Evolutionary conservation across 1,140 invertebrate species (phyloP), one percentile per base, ranked within the genome.

Genomic region (Achroia grisella): DNA sequence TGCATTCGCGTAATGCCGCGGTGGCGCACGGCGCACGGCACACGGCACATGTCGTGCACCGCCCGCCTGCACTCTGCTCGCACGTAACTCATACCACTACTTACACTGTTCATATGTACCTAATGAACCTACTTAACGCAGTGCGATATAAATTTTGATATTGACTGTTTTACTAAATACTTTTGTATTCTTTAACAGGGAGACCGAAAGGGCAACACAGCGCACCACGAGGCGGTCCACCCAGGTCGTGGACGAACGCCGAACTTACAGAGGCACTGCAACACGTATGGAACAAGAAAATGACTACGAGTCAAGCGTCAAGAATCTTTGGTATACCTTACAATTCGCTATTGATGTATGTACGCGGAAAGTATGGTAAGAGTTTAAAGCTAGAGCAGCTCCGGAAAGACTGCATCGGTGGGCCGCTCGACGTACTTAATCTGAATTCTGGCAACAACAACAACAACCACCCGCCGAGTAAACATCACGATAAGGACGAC

Each of bases 201-300:
- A 87, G 93, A 63, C 93, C 93, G 30, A 95, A 95, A 69, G 94
- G 94, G 5, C 94, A 96, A 63, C 94, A 96, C 86, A 94, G 93
- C 57, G 94, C 94, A 1, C 94, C 95, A 4, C 86, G 95, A 29
- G 95, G 95, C 6, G 95, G 94, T 1, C 95, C 94, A 0, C 95
- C 95, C 0, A 87, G 95, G 12, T 95, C 94, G 0, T 96, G 95
- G 95, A 96, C 94, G 10, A 96, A 96, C 82, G 92, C 92, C 0
- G 95, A 96, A 65, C 87, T 96, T 8, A 96, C 94, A 9, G 93
- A 96, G 77, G 94, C 94, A 0, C 86, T 96, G 10, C 93, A 95
- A 62, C 94, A 95, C 73, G 94, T 96, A 0, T 96, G 95, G 95
- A 95, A 95, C 74, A 95, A 95, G 67, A 95, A 95, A 68, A 96